Percentiles rank a stretch among this genome's conserved stretches.
These are phyloP conservation scores for Morone saxatilis DNA, from an alignment of 2,113 vertebrate genomes.

Conservation along the genomic window DNA sequence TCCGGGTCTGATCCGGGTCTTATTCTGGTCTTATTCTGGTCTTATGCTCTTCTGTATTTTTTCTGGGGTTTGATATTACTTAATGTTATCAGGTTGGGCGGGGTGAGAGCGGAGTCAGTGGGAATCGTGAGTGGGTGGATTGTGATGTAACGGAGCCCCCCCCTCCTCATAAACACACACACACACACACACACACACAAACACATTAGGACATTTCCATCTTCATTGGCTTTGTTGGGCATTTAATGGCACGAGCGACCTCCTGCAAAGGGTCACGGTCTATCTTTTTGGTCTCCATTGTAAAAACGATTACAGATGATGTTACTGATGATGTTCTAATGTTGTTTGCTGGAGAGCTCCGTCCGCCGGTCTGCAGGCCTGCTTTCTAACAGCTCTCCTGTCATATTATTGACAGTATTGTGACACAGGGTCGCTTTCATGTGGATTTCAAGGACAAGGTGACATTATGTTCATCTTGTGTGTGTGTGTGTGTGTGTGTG, in stretches of 20 bases:
- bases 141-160: constrained; percentile 74
- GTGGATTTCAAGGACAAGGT: constrained; percentile 48
- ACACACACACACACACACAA: constrained; percentile 47
- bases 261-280: neutral
- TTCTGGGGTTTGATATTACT: constrained; percentile 47
- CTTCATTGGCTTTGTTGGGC: neutral
- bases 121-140: constrained; percentile 73
- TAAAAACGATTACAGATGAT: neutral
- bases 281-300: neutral
- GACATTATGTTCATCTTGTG: neutral
- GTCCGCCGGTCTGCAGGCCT: neutral
- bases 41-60: constrained; percentile 32
- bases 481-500: neutral
- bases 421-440: constrained; percentile 48
- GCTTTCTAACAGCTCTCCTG: neutral
- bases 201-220: constrained; percentile 22
- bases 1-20: neutral
- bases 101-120: constrained; percentile 49
- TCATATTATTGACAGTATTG: neutral
- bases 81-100: constrained; percentile 67
- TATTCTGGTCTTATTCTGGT: neutral
- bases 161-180: constrained; percentile 32
- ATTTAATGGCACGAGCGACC: constrained; percentile 3
- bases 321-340: neutral
- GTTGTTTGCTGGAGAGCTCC: neutral